These are phyloP conservation scores for Ceratoteleas bidentatus DNA, from an alignment of 1,140 invertebrate genomes.

Conservation along the genomic window DNA sequence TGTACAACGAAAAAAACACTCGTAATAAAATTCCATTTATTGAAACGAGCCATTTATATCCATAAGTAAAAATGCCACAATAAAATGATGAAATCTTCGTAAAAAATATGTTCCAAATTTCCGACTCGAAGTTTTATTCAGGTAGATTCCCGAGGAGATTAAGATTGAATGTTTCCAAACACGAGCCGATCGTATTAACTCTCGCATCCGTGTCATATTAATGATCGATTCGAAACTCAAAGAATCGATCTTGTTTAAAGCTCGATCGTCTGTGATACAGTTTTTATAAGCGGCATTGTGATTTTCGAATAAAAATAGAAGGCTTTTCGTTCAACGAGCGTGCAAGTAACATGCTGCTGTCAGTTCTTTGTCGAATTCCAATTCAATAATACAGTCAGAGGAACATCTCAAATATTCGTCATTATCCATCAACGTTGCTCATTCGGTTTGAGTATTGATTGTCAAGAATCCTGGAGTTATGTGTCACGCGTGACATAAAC, in stretches of 20 bases:
- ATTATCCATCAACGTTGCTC: constrained; percentile 44
- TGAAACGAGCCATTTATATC: constrained; percentile 1
- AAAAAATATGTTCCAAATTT: constrained; percentile 15
- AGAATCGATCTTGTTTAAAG: constrained; percentile 36
- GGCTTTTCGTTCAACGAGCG: constrained; percentile 27
- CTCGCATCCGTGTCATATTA: constrained; percentile 40
- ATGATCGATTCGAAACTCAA: constrained; percentile 45
- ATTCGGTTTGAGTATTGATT: constrained; percentile 19
- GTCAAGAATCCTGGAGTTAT: constrained; percentile 30
- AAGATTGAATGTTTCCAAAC: constrained; percentile 45
- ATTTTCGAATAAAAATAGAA: constrained; percentile 35
- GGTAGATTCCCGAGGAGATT: constrained; percentile 19
- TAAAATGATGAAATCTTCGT: neutral
- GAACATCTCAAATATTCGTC: constrained; percentile 43
- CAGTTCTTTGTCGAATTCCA: constrained; percentile 37
- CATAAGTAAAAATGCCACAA: constrained; percentile 3
- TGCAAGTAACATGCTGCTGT: constrained; percentile 12
- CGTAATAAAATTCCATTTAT: neutral
- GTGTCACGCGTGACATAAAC: constrained; percentile 21
- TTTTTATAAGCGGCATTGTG: constrained; percentile 36
- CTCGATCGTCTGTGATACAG: constrained; percentile 29
- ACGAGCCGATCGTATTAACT: constrained; percentile 32
- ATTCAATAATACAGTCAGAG: constrained; percentile 35
- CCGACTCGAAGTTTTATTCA: constrained; percentile 1
- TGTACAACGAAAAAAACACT: neutral